Evolutionary conservation across 2,888 invertebrate genomes (phyloP), one percentile per base, ranked within the genome.

Genomic region (Phortica okadai): DNA sequence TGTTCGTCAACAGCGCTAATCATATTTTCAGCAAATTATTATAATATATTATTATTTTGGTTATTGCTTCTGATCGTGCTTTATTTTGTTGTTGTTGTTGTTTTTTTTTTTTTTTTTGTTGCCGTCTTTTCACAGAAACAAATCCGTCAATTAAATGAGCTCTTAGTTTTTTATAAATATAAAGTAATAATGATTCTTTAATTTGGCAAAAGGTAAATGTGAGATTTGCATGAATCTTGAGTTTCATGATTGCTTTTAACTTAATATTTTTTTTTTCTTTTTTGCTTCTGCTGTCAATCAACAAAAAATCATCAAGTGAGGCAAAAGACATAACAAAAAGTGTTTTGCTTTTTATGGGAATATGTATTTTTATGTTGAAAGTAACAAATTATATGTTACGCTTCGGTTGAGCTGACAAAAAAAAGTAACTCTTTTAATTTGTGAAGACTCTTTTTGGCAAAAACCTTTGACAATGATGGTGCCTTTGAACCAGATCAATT

Each of bases 11-110:
- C 73, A 70, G 82, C 86, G 79, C 81, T 84, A 89, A 90, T 90
- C 90, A 90, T 86, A 89, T 89, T 90, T 89, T 89, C 86, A 89
- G 86, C 87, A 90, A 90, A 90, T 89, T 90, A 89, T 90, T 90
- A 90, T 89, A 90, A 89, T 89, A 89, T 89, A 89, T 89, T 90
- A 90, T 90, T 90, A 90, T 88, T 89, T 83, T 82, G 80, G 82
- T 80, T 77, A 80, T 77, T 56, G 44, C 76, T 77, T 70, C 59
- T 56, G 67, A 58, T 66, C 66, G 66, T 66, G 66, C n/a, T n/a
- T 50, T 69, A 21, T 59, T 59, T 74, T 69, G 44, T 74, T 70
- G 50, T 25, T 79, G 75, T 64, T 45, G 50, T 59, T 72, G 66
- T 72, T 74, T 77, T 76, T 75, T 69, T 41, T 78, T 58, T 41